A percentile compares a stretch with the other conserved stretches of the same genome.
These are phyloP conservation scores for Engraulis encrasicolus DNA, from an alignment of 2,113 vertebrate species.

Conservation along the genomic window DNA sequence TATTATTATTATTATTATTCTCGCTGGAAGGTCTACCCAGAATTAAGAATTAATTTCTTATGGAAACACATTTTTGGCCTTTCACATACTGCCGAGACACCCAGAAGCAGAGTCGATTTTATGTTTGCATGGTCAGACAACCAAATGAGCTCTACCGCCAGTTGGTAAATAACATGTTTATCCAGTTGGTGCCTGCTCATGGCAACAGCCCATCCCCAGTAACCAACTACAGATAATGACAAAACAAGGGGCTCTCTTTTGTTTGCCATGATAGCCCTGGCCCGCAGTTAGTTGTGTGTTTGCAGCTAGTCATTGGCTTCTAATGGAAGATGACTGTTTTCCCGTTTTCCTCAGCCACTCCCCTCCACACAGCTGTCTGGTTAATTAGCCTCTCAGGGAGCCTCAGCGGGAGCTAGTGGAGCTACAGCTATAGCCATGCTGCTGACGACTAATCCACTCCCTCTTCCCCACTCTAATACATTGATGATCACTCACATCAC, in stretches of 20 bases:
- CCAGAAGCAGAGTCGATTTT: not conserved
- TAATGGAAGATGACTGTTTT: slow-evolving; percentile 68
- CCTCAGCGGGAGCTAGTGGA: slow-evolving; percentile 6
- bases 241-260: not conserved
- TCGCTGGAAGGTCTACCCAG: too few species aligned
- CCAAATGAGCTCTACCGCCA: slow-evolving; percentile 22
- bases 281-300: not conserved
- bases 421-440: not conserved
- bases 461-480: slow-evolving; percentile 20
- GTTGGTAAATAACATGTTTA: slow-evolving; percentile 14
- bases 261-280: not conserved
- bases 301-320: slow-evolving; percentile 11
- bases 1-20: too few species aligned
- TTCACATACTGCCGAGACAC: not conserved
- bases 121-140: slow-evolving; percentile 11
- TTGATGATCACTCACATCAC: too few species aligned
- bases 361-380: slow-evolving; percentile 53
- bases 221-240: not conserved
- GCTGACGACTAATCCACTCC: slow-evolving; percentile 10
- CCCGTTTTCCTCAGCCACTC: slow-evolving; percentile 55
- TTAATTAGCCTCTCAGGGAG: slow-evolving; percentile 53
- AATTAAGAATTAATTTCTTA: too few species aligned
- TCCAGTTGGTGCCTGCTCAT: not conserved
- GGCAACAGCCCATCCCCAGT: not conserved
- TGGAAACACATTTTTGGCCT: too few species aligned